phyloP scores from a whole-genome alignment of 1,140 invertebrate species.

The Trinorchestia longiramus region DNA sequence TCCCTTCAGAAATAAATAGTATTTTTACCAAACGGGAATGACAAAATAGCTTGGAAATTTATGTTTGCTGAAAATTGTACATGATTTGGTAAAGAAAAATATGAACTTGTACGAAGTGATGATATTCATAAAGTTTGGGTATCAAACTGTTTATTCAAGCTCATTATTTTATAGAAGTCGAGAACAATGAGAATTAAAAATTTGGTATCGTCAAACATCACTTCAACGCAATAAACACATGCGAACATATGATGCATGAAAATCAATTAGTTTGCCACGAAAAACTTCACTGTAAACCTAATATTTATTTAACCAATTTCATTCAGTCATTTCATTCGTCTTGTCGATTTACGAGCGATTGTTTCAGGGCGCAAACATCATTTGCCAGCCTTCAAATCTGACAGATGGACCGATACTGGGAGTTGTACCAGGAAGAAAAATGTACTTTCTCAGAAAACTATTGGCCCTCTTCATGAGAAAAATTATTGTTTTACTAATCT shows the following conservation, averaged over 20 bases:
- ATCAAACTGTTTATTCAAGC: too few relatives aligned
- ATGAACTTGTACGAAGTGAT: too few relatives aligned
- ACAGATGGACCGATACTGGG: not conserved
- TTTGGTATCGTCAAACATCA: too few relatives aligned
- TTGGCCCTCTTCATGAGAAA: not conserved
- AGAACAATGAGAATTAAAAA: too few relatives aligned
- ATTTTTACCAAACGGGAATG: too few relatives aligned
- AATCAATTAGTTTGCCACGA: not conserved
- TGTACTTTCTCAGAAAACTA: not conserved
- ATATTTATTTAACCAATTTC: not conserved
- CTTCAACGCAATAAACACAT: too few relatives aligned
- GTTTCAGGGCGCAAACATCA: not conserved
- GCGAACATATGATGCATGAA: not conserved
- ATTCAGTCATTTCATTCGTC: not conserved
- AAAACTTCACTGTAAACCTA: not conserved
- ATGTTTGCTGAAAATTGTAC: too few relatives aligned
- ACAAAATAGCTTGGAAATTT: too few relatives aligned
- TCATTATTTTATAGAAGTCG: too few relatives aligned
- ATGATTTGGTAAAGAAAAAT: too few relatives aligned
- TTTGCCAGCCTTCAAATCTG: not conserved
- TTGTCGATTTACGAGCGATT: not conserved
- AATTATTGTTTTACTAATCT: not conserved
- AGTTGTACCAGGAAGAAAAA: not conserved
- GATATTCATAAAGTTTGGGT: too few relatives aligned
- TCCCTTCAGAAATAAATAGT: too few relatives aligned